phyloP scores from a whole-genome alignment of 2,113 vertebrate genomes.

The Probosciger aterrimus region DNA sequence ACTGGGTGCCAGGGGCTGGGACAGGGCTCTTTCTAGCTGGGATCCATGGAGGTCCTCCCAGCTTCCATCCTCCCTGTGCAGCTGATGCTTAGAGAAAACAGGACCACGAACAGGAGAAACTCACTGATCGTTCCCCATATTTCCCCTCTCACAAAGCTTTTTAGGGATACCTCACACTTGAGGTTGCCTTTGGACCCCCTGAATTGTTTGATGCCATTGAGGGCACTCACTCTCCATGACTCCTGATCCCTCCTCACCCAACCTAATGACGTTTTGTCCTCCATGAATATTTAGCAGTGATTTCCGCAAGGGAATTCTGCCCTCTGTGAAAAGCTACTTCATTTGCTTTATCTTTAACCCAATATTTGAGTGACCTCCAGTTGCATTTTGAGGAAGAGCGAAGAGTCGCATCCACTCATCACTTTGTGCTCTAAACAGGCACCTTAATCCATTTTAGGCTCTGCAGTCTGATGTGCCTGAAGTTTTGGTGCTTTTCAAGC shows the following conservation, averaged over 20 bases:
- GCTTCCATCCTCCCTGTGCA: background rate
- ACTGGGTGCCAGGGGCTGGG: background rate
- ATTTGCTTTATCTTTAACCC: background rate
- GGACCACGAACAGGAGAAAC: background rate
- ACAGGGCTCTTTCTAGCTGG: background rate
- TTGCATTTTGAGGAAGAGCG: background rate
- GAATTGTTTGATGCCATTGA: background rate
- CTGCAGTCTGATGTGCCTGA: background rate
- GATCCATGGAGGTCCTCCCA: background rate
- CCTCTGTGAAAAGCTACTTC: background rate
- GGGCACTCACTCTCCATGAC: background rate
- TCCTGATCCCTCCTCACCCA: background rate
- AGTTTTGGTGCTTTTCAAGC: background rate
- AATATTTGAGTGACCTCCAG: background rate
- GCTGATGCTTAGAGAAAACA: background rate
- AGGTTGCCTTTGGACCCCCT: background rate
- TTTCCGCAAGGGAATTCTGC: background rate
- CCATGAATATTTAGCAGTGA: background rate
- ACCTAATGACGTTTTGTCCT: background rate
- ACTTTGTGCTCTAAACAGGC: background rate
- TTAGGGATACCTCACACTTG: background rate
- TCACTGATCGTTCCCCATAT: background rate
- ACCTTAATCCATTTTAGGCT: background rate
- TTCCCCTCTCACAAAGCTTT: background rate
- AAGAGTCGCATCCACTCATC: background rate